Evolutionary conservation across 2,113 vertebrate species (phyloP), one percentile per base, ranked within the genome.

Genomic region (Peromyscus polionotus): DNA sequence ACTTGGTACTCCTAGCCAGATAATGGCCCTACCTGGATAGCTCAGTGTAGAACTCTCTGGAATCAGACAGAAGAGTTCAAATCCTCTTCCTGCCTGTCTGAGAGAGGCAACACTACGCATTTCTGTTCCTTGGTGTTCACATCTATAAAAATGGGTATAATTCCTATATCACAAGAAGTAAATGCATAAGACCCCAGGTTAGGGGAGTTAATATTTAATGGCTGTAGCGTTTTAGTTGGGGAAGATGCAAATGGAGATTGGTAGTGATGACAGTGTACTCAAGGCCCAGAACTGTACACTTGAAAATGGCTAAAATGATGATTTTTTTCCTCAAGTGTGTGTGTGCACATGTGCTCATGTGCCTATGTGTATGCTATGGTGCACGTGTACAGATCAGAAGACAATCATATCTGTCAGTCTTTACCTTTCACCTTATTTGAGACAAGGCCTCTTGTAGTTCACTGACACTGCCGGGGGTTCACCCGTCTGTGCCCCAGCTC

Each of bases 221-320:
- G 75, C 9, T 80, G 16, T 11, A 45, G 81, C 70, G 33, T 97
- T 79, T 85, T 54, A 65, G 42, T 14, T 88, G 65, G 31, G 13
- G 22, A 51, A 85, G 48, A 57, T 72, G 76, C 88, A 92, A 76
- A 36, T 48, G 26, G 57, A 93, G 26, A 89, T 65, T 28, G 16
- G 28, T 33, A 10, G 33, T 92, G 24, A 77, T n/a, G 42, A 87
- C 8, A 19, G 65, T 92, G 6, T 59, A 61, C 70, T 77, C 90
- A 61, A 65, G 61, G 59, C 24, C 63, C 19, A 88, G 39, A 91
- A 42, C 81, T 70, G 13, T 65, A 87, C 8, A 5, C 59, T 83
- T 88, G 31, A 90, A 92, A 92, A 76, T 76, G 95, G 10, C 36
- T 13, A 81, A 85, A 94, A 76, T 70, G 85, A 45, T 51, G 45